A percentile compares a stretch with the other conserved stretches of the same genome.
phyloP scores from a whole-genome alignment of 2,888 invertebrate genomes.

The Creontiades dilutus region DNA sequence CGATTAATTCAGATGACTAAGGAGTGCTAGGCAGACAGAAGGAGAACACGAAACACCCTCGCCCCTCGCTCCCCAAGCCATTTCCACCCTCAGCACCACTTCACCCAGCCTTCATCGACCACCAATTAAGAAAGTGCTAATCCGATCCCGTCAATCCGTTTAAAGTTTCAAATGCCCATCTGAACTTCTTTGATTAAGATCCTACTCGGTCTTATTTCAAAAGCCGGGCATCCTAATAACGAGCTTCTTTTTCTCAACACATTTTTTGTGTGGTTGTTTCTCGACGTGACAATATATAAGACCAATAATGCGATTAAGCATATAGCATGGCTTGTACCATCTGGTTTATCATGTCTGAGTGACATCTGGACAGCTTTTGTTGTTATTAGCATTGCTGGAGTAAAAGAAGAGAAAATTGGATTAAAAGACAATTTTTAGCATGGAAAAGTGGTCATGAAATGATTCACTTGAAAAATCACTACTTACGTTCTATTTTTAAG shows the following conservation, averaged over 20 bases:
- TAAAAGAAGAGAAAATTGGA: too few relatives aligned
- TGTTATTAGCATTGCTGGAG: too few relatives aligned
- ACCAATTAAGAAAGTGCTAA: slow-evolving; percentile 61
- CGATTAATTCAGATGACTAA: not conserved
- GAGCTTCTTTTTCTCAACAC: not conserved
- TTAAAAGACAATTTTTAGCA: too few relatives aligned
- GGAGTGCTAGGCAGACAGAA: not conserved
- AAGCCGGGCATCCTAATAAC: not conserved
- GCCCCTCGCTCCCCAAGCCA: not conserved
- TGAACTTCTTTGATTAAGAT: slow-evolving; percentile 53
- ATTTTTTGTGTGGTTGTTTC: not conserved
- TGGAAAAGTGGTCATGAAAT: too few relatives aligned
- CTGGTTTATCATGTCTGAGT: too few relatives aligned
- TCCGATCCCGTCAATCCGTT: slow-evolving; percentile 49
- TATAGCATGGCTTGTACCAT: too few relatives aligned
- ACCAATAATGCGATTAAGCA: not conserved
- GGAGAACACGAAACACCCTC: not conserved
- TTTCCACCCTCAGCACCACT: not conserved
- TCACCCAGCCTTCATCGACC: slow-evolving; percentile 15
- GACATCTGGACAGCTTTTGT: too few relatives aligned
- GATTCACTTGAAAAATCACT: too few relatives aligned
- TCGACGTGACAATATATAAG: not conserved
- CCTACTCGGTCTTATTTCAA: slow-evolving; percentile 30
- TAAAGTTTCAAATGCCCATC: slow-evolving; percentile 59
- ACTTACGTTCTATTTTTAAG: too few relatives aligned